phyloP scores from a whole-genome alignment of 2,113 vertebrate genomes.

The Caranx melampygus region DNA sequence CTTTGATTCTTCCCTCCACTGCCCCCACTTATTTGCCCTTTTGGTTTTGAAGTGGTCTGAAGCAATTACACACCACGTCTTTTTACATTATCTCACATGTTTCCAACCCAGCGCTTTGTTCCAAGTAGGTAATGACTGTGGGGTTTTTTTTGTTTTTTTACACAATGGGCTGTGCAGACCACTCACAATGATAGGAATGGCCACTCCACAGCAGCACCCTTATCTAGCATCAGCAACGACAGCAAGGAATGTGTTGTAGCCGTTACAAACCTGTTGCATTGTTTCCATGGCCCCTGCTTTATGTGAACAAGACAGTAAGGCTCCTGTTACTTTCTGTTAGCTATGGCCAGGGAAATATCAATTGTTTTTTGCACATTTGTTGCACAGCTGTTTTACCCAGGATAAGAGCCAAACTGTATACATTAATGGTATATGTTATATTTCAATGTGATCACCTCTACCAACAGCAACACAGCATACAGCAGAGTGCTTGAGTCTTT shows the following conservation, averaged over 20 bases:
- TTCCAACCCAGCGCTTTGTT: conserved; percentile 25
- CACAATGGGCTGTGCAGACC: conserved; percentile 11
- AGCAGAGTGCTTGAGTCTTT: conserved; percentile 30
- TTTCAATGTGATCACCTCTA: conserved; percentile 23
- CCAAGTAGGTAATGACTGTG: conserved; percentile 28
- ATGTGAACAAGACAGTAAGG: conserved; percentile 21
- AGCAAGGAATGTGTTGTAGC: conserved; percentile 57
- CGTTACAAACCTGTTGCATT: conserved; percentile 21
- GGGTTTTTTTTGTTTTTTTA: conserved; percentile 24
- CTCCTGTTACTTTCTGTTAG: background rate
- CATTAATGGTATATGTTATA: conserved; percentile 21
- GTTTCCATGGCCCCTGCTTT: conserved; percentile 32
- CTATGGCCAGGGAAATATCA: background rate
- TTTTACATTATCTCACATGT: conserved; percentile 37
- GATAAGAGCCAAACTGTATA: background rate
- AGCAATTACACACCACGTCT: conserved; percentile 21
- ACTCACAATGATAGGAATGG: conserved; percentile 48
- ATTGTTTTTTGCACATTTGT: background rate
- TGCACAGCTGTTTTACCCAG: background rate
- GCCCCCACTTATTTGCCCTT: conserved; percentile 5
- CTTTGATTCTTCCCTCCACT: conserved; percentile 34
- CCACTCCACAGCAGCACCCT: conserved; percentile 30
- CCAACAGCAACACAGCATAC: background rate
- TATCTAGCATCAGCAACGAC: conserved; percentile 57
- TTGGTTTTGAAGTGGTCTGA: conserved; percentile 45